These are phyloP conservation scores for Macrostomum lignano DNA, from an alignment of 1,140 invertebrate genomes.

Conservation along the genomic window DNA sequence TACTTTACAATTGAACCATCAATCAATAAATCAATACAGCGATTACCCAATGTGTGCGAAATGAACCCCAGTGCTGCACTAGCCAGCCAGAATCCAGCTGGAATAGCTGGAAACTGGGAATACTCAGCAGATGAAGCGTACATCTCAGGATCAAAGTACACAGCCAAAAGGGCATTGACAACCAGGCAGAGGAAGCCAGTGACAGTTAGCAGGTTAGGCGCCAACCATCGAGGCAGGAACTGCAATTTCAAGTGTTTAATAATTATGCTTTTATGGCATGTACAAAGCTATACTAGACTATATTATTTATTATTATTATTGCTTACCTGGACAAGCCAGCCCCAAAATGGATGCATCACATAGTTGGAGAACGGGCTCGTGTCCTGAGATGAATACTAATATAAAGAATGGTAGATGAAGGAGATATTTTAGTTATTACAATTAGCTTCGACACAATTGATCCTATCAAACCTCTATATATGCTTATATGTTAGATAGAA, in stretches of 20 bases:
- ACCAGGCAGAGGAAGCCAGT: conserved; percentile 39
- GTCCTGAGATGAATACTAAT: conserved; percentile 69
- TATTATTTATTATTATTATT: no score
- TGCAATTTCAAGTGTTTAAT: background rate
- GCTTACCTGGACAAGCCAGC: conserved; percentile 49
- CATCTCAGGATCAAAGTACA: conserved; percentile 47
- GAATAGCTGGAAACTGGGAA: conserved; percentile 34
- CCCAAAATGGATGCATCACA: conserved; percentile 93
- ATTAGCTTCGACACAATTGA: no score
- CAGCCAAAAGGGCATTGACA: conserved; percentile 40
- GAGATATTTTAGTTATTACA: no score
- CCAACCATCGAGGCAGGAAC: conserved; percentile 59
- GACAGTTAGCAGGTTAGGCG: conserved; percentile 86
- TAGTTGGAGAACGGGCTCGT: conserved; percentile 73
- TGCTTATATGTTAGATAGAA: no score
- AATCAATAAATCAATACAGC: no score
- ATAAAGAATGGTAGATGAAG: no score
- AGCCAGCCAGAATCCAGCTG: conserved; percentile 48
- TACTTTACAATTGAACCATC: no score
- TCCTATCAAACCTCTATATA: no score
- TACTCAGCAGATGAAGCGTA: conserved; percentile 17
- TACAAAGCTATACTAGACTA: background rate
- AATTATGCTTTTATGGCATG: conserved; percentile 5
- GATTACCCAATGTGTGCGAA: conserved; percentile 66
- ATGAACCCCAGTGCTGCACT: conserved; percentile 63